Percentiles rank a stretch among this genome's conserved stretches.
Conservation (phyloP, 1,140 invertebrate species). For the Ganaspis sp. region DNA sequence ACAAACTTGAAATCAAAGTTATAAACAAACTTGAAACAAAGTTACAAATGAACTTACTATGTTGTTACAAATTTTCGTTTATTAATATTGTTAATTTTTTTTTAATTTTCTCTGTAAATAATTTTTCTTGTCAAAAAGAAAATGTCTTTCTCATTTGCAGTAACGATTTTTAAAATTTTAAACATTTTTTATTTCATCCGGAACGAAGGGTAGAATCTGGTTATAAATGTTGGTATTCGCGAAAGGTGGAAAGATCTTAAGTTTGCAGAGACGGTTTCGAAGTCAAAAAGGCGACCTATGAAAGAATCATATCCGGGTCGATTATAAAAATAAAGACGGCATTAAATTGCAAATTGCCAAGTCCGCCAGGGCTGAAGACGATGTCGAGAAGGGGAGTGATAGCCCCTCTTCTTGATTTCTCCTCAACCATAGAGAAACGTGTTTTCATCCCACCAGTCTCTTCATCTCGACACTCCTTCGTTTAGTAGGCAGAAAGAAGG, state of each 20-base stretch:
- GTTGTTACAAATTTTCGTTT: too few species aligned
- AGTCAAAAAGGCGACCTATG: constrained; percentile 45
- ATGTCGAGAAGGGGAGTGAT: constrained; percentile 5
- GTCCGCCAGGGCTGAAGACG: constrained; percentile 46
- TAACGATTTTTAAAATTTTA: too few species aligned
- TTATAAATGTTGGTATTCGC: not conserved
- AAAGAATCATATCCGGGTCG: constrained; percentile 60
- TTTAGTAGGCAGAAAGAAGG: constrained; percentile 52
- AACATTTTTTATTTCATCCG: too few species aligned
- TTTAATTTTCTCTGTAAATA: too few species aligned
- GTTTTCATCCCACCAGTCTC: not conserved
- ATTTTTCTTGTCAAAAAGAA: too few species aligned
- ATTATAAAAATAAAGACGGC: constrained; percentile 60
- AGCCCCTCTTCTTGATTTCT: constrained; percentile 5
- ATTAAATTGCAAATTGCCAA: constrained; percentile 62
- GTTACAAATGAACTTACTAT: too few species aligned
- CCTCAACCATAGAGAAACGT: not conserved
- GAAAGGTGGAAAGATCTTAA: not conserved
- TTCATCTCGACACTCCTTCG: not conserved
- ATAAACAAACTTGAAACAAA: too few species aligned
- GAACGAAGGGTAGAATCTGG: too few species aligned
- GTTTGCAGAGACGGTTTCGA: not conserved
- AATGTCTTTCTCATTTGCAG: too few species aligned
- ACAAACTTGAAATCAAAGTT: too few species aligned
- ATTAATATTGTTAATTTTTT: too few species aligned